Base-by-base conservation (phyloP, 1,140 invertebrate species). In the Phymorhynchus buccinoides region DNA sequence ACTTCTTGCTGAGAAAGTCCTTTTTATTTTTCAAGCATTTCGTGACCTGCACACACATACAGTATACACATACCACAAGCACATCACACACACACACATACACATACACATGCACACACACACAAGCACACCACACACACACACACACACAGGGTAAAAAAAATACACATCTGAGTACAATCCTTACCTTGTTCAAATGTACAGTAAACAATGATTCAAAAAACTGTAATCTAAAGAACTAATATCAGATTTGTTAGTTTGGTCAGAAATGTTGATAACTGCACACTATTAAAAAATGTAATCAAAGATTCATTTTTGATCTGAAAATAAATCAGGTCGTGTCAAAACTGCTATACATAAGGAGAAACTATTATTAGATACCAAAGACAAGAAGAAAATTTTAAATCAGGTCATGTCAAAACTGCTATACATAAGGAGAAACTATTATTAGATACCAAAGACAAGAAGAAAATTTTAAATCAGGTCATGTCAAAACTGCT, bases 11-110 rank as follows among this genome's bases (percentile, higher is more conserved):
- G 78, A 98, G 92, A 85, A 95, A 94, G n/a, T 95, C 94, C 86
- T 95, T 96, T 77, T 96, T 94, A 41, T 94, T 94, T 90, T 96
- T 96, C 27, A 99, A 93, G 93, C 97, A 99, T 94, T 98, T 97
- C n/a, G 97, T 92, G 35, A 97, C 95, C 95, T 97, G 93, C n/a
- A 35, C 42, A 80, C 79, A 52, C 42, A 44, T 16, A 80, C 77
- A n/a, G n/a, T n/a, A n/a, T n/a, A 79, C 39, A 79, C 39, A 56
- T 4, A 80, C 18, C 16, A 14, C n/a, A 80, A n/a, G 1, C 56
- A 35, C 14, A 44, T 30, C 9, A 4, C n/a, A 14, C 16, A 3
- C 78, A 44, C 18, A 22, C n/a, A 44, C 9, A 14, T 14, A 22
- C 4, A 44, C 14, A 42, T 2, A 1, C 78, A 48, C 7, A 0